phyloP scores from a whole-genome alignment of 2,797 vertebrate genomes.

The Paramormyrops hopkinsi region DNA sequence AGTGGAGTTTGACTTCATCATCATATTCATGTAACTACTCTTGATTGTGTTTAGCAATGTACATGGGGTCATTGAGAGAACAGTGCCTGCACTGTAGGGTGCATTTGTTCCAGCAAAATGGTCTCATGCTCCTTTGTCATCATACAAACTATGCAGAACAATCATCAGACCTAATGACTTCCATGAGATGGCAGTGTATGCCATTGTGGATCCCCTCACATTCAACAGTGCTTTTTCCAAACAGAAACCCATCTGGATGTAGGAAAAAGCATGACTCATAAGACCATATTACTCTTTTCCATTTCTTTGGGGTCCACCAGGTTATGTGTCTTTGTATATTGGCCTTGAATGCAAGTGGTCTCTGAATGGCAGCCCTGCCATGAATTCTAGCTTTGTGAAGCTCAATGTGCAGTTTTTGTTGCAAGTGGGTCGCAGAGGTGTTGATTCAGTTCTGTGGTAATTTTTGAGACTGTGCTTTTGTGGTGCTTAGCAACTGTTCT shows the following conservation, averaged over 20 bases:
- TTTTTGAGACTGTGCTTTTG: not conserved
- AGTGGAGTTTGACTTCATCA: not conserved
- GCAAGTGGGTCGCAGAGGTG: constrained; percentile 29
- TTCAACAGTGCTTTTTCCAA: not conserved
- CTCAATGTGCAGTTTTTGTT: constrained; percentile 56
- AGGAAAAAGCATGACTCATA: not conserved
- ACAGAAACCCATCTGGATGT: not conserved
- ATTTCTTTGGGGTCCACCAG: not conserved
- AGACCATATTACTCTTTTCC: not conserved
- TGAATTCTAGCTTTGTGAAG: constrained; percentile 55
- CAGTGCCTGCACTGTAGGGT: not conserved
- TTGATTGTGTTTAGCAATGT: not conserved
- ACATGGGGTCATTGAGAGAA: not conserved
- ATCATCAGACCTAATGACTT: not conserved
- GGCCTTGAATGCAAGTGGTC: constrained; percentile 46
- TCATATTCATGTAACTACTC: not conserved
- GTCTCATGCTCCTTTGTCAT: not conserved
- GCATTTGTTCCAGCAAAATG: not conserved
- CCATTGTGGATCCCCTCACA: not conserved
- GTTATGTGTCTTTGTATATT: not conserved
- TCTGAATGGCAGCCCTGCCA: constrained; percentile 37
- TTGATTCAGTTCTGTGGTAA: not conserved
- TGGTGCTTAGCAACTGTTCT: constrained; percentile 2
- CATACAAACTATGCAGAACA: not conserved
- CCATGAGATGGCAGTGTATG: not conserved